These are phyloP conservation scores for Ctenochaetus hawaiiensis DNA, from an alignment of 2,797 vertebrate genomes.

Conservation along the genomic window DNA sequence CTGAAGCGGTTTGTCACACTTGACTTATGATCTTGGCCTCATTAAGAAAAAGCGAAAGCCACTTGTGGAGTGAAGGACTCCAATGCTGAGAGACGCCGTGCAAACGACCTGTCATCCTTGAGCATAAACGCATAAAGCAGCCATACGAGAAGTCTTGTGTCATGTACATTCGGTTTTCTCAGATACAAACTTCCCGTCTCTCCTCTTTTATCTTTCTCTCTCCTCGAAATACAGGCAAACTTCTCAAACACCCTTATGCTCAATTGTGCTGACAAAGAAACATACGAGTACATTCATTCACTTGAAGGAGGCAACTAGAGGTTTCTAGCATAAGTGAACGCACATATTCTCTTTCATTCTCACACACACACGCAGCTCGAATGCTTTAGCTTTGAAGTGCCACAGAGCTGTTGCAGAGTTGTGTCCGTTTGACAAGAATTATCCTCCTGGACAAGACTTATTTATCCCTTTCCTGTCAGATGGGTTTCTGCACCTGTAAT, in stretches of 20 bases:
- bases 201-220: conserved; percentile 14
- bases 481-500: conserved; percentile 37
- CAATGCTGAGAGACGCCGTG: neutral
- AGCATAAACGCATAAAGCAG: conserved; percentile 22
- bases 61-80: conserved; percentile 38
- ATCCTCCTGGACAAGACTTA: conserved; percentile 39
- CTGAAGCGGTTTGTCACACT: conserved; percentile 30
- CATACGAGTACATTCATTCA: neutral
- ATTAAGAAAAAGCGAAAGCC: conserved; percentile 10
- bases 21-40: conserved; percentile 20
- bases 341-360: neutral
- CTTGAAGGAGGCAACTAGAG: conserved; percentile 1
- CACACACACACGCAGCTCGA: neutral
- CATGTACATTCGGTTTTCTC: neutral
- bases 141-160: neutral
- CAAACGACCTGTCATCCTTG: conserved; percentile 21
- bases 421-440: conserved; percentile 46
- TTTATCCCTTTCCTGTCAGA: conserved; percentile 39
- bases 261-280: conserved; percentile 31
- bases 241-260: neutral
- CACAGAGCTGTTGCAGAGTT: conserved; percentile 23
- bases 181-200: neutral
- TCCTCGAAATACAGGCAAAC: conserved; percentile 23
- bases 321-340: neutral
- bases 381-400: conserved; percentile 22